Conservation (phyloP, 2,888 invertebrate species). For the Phyto melanocephala region DNA sequence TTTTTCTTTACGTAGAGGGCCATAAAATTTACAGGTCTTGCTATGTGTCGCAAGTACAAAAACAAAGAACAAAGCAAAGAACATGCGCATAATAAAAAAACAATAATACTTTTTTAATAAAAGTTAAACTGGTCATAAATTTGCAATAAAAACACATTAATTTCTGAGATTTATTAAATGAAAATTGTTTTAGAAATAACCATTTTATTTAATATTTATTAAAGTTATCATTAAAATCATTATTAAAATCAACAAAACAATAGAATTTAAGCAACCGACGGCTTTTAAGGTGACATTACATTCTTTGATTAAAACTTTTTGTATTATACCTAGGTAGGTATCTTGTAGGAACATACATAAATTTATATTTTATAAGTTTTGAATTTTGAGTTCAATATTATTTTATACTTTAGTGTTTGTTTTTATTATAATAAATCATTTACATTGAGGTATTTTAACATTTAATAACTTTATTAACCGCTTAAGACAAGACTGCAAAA, state of each 20-base stretch:
- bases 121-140: conserved; percentile 4
- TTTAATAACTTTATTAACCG: conserved; percentile 16
- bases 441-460: background rate
- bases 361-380: no score
- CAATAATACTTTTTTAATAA: background rate
- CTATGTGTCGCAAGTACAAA: conserved; percentile 40
- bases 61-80: conserved; percentile 12
- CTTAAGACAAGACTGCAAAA: background rate
- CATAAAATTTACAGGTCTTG: conserved; percentile 31
- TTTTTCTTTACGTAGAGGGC: background rate
- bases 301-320: background rate
- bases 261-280: background rate
- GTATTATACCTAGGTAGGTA: no score
- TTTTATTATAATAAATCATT: background rate
- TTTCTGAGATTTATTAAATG: background rate
- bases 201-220: background rate
- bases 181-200: conserved; percentile 2
- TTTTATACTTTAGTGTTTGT: background rate
- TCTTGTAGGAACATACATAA: no score
- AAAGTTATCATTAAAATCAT: background rate
- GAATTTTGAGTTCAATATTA: background rate
- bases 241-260: background rate
- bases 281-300: background rate
- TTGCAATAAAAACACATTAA: background rate
- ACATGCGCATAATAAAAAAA: conserved; percentile 60